Conservation (phyloP, 2,113 vertebrate species). For the Nicator chloris region DNA sequence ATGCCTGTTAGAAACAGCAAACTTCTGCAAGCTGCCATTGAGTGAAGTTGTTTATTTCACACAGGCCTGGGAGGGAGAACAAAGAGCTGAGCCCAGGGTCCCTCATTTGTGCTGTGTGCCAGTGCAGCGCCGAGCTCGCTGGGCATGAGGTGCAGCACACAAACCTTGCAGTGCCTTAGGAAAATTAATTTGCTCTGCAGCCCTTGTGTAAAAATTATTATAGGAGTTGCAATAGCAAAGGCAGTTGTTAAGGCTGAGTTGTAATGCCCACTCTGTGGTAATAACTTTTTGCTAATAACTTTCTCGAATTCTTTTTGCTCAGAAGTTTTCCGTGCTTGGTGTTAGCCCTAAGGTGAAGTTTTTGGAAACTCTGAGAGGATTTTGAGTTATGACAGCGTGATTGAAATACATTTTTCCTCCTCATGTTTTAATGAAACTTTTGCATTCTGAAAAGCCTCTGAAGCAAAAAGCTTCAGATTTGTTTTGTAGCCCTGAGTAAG, state of each 20-base stretch:
- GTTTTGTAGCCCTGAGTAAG: slow-evolving; percentile 37
- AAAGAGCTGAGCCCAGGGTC: neutral
- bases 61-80: neutral
- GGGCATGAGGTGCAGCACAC: neutral
- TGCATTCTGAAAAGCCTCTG: slow-evolving; percentile 12
- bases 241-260: neutral
- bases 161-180: neutral
- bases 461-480: neutral
- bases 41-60: neutral
- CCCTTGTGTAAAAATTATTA: neutral
- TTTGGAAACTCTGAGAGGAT: neutral
- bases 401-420: neutral
- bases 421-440: neutral
- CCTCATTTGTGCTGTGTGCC: neutral
- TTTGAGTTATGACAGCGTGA: neutral
- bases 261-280: neutral
- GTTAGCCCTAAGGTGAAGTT: slow-evolving; percentile 23
- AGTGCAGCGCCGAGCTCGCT: neutral
- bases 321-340: neutral
- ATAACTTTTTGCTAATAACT: neutral
- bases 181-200: slow-evolving; percentile 30
- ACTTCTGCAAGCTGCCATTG: neutral
- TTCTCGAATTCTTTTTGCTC: neutral
- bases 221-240: neutral
- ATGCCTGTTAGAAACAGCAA: neutral